A percentile compares a stretch with the other conserved stretches of the same genome.
These are phyloP conservation scores for Microtus oregoni DNA, from an alignment of 2,113 vertebrate genomes.

Conservation along the genomic window DNA sequence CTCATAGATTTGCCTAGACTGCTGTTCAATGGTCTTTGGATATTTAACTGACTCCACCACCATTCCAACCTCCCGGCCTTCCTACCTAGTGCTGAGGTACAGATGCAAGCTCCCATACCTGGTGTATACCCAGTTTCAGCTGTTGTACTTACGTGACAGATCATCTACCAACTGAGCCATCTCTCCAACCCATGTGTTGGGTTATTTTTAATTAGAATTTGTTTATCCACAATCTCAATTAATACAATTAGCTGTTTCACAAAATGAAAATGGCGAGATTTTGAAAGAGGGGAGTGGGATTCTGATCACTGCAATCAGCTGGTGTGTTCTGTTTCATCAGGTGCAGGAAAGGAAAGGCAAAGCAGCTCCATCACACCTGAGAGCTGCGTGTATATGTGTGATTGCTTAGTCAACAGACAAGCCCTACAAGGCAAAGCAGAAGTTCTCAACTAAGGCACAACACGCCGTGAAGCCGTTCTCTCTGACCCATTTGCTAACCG, in stretches of 20 bases:
- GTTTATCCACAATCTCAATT: slow-evolving; percentile 40
- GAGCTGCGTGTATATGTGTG: neutral
- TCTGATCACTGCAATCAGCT: neutral
- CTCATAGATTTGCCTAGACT: neutral
- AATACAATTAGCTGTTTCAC: neutral
- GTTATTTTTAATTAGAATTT: slow-evolving; percentile 48
- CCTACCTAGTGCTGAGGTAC: no score
- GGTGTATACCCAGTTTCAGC: no score
- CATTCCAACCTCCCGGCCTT: neutral
- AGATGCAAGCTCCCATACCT: neutral
- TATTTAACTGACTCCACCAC: no score
- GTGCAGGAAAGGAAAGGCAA: neutral
- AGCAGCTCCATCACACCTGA: neutral
- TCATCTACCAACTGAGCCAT: neutral
- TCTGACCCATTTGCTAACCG: slow-evolving; percentile 8
- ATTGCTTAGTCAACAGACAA: neutral
- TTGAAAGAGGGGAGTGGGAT: neutral
- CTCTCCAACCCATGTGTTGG: neutral
- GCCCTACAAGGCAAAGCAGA: neutral
- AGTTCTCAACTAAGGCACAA: neutral
- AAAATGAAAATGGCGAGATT: slow-evolving; percentile 13
- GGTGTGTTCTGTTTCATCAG: neutral
- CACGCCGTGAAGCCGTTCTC: neutral
- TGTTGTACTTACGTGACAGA: no score
- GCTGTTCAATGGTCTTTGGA: no score